These are phyloP conservation scores for Orycteropus afer DNA, from an alignment of 2,113 vertebrate genomes.

Conservation along the genomic window DNA sequence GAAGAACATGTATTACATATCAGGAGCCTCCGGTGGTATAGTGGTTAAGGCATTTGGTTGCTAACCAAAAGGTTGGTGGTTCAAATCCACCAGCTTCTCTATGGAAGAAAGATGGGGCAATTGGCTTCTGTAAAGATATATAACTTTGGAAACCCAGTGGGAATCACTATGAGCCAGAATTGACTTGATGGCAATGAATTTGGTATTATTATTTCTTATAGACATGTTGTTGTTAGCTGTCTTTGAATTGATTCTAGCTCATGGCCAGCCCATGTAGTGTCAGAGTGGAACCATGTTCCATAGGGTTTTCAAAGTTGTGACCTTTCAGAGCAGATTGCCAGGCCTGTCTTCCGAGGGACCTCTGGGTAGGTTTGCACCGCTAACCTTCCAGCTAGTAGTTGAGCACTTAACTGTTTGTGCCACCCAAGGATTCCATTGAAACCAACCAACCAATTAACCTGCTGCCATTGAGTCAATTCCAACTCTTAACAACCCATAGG, in stretches of 20 bases:
- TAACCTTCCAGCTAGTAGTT: not conserved
- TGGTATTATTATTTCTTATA: too few relatives aligned
- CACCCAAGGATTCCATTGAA: not conserved
- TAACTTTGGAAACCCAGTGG: too few relatives aligned
- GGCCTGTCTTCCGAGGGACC: not conserved
- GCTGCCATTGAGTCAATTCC: not conserved
- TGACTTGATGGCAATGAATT: too few relatives aligned
- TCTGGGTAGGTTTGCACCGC: not conserved
- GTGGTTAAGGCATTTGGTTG: too few relatives aligned
- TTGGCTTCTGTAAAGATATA: too few relatives aligned
- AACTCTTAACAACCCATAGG: not conserved
- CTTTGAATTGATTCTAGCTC: not conserved
- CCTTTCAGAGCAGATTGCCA: not conserved
- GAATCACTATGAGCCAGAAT: too few relatives aligned
- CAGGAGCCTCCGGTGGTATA: too few relatives aligned
- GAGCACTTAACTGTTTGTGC: not conserved
- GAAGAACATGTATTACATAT: rapidly evolving
- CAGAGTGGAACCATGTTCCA: not conserved
- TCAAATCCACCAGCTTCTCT: too few relatives aligned
- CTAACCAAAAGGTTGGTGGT: too few relatives aligned
- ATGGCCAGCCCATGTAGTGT: not conserved
- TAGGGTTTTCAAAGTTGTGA: not conserved
- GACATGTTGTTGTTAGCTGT: not conserved
- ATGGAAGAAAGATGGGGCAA: too few relatives aligned
- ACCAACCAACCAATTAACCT: not conserved